Evolutionary conservation across 2,888 invertebrate species (phyloP), one percentile per base, ranked within the genome.

Genomic region (Chironomus riparius): DNA sequence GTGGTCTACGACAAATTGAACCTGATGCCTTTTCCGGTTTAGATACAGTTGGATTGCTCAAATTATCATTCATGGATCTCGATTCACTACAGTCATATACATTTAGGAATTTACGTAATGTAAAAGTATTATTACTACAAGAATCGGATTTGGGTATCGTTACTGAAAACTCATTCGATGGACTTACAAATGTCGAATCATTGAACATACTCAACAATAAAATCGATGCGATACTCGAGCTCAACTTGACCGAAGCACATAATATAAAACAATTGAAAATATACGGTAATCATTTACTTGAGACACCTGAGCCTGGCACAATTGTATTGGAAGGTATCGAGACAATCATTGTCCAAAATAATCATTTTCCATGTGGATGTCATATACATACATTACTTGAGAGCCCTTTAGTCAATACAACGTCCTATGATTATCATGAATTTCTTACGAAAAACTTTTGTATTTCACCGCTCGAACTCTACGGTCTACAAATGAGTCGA

Each of bases 351-450:
- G 90, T 93, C 80, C 86, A 89, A 77, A 89, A 90, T 70, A 95
- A 95, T 83, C 93, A 93, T 81, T 90, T 94, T 81, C 94, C 94
- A 2, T 95, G 94, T 83, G 93, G 94, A 83, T 95, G 94, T 81
- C 93, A 92, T 79, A 87, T 91, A 70, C 91, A 92, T 80, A 89
- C 91, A 77, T 87, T 94, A 47, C 85, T 93, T 75, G 89, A 90
- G 76, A 92, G 92, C 78, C 91, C 93, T 50, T 85, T 94, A 78
- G 91, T 91, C 22, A 88, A 91, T 81, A 88, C 88, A 28, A 88
- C 89, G 77, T 76, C 76, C 61, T 83, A 86, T 79, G 85, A 87
- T 68, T 85, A 85, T 71, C 83, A 84, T 77, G 89, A 90, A 77
- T 92, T 93, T 81, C 86, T 90, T 77, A 87, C 88, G 77, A 90